Conservation (phyloP, 2,888 invertebrate genomes). For the Cephus sareptanus region DNA sequence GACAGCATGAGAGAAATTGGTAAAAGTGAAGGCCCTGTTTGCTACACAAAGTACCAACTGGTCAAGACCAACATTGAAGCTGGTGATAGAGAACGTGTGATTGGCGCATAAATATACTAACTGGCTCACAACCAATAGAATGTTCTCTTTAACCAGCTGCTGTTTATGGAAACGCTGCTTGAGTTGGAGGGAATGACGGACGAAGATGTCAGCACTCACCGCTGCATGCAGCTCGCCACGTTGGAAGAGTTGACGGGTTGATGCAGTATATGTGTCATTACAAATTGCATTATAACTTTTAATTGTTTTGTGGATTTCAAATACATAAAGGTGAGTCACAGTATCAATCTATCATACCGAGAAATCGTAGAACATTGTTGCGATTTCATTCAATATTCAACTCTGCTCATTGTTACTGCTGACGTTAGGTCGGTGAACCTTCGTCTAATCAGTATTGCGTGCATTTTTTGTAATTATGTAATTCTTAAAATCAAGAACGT, state of each 20-base stretch:
- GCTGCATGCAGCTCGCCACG: constrained; percentile 55
- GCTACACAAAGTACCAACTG: not conserved
- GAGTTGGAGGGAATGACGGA: not conserved
- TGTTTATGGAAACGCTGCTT: not conserved
- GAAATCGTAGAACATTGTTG: not conserved
- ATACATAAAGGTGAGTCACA: constrained; percentile 36
- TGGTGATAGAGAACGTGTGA: not conserved
- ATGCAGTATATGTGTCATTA: constrained; percentile 44
- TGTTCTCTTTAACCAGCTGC: not conserved
- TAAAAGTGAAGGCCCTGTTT: not conserved
- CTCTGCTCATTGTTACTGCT: constrained; percentile 13
- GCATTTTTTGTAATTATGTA: constrained; percentile 1
- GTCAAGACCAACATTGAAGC: not conserved
- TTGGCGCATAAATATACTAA: not conserved
- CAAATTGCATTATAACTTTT: constrained; percentile 24
- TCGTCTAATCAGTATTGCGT: constrained; percentile 2
- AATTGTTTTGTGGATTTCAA: constrained; percentile 21
- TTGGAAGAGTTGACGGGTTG: constrained; percentile 59
- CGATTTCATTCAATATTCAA: not conserved
- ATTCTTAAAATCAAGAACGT: not conserved
- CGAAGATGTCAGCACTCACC: constrained; percentile 39
- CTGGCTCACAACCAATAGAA: not conserved
- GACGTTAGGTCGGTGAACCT: constrained; percentile 31
- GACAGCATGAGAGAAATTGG: not conserved
- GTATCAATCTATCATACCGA: not conserved